Evolutionary conservation across 2,888 invertebrate genomes (phyloP).

Genomic region (Tipula helvola): DNA sequence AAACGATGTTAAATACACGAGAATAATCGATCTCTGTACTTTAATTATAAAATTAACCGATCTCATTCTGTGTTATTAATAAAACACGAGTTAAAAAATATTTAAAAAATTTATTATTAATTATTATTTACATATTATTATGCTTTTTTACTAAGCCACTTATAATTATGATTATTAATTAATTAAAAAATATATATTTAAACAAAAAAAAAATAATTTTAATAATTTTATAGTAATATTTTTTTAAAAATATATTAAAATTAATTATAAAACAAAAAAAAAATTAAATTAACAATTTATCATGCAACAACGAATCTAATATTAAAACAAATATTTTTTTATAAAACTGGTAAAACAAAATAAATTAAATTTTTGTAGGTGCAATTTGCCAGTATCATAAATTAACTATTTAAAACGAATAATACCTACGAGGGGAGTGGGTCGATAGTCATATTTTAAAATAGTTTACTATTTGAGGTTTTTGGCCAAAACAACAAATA

Average conservation of each 20-base stretch:
- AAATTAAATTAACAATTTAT: not conserved
- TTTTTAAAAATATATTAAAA: not conserved
- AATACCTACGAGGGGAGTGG: not conserved
- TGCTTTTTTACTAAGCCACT: not conserved
- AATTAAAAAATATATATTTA: not conserved
- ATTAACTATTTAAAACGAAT: not conserved
- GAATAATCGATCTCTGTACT: not conserved
- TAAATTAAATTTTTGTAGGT: not conserved
- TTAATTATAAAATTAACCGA: not conserved
- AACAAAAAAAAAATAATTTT: not conserved
- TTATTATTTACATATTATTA: not conserved
- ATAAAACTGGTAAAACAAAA: not conserved
- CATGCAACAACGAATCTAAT: not conserved
- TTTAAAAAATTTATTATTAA: not conserved
- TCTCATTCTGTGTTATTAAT: not conserved
- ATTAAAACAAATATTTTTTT: not conserved
- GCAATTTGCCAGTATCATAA: not conserved
- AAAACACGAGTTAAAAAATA: not conserved
- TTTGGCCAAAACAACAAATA: not conserved
- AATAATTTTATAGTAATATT: slow-evolving; percentile 4
- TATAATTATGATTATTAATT: not conserved
- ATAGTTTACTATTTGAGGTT: not conserved
- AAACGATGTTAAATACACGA: not conserved
- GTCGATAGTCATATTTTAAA: not conserved
- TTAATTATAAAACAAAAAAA: not conserved